phyloP scores from a whole-genome alignment of 2,113 vertebrate genomes.

The Danio rerio region DNA sequence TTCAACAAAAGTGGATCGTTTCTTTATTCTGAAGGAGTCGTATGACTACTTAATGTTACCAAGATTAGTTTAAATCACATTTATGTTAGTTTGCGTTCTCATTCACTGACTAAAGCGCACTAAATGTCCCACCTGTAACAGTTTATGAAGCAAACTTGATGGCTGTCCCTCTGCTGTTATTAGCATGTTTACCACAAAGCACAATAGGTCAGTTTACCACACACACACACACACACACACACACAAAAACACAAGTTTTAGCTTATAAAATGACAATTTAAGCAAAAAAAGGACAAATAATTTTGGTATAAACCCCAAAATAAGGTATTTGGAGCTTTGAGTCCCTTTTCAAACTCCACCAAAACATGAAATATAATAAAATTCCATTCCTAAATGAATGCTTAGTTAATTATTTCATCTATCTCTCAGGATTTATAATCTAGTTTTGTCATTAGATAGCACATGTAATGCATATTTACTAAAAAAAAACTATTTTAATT shows the following conservation, averaged over 20 bases:
- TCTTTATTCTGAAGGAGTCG: neutral
- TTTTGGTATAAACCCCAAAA: constrained; percentile 39
- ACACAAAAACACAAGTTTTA: neutral
- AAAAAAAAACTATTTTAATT: constrained; percentile 23
- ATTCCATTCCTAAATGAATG: constrained; percentile 20
- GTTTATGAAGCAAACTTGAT: neutral
- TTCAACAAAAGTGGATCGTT: too few relatives aligned
- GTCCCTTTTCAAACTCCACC: constrained; percentile 34
- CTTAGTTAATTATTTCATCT: constrained; percentile 2
- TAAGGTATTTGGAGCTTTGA: neutral
- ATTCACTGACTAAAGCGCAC: neutral
- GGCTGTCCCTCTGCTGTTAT: constrained; percentile 4
- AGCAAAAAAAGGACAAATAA: constrained; percentile 8
- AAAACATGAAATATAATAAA: constrained; percentile 10
- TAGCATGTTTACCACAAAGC: neutral
- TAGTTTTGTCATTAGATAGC: neutral
- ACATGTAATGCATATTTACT: neutral
- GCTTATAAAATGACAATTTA: constrained; percentile 30
- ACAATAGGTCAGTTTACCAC: constrained; percentile 12
- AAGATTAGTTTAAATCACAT: neutral
- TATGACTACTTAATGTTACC: neutral
- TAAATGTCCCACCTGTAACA: neutral
- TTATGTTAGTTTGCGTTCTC: neutral
- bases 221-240: neutral
- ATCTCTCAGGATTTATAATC: neutral